Base-by-base conservation (phyloP, 35 echinoderm and acorn worm species). In the Chiridota heheva region DNA sequence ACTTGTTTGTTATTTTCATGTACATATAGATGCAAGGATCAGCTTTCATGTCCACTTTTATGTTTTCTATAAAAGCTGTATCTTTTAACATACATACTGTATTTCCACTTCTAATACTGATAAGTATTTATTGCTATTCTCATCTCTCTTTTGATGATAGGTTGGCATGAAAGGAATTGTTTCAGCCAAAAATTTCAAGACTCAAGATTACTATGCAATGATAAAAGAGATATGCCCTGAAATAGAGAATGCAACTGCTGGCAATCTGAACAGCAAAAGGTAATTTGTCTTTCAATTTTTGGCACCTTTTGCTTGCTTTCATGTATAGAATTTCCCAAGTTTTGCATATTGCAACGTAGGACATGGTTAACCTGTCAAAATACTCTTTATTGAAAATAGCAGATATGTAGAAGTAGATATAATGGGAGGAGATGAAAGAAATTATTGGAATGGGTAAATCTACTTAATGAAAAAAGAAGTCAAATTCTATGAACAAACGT, bases 161-260 rank as follows among this genome's bases (percentile, higher is more conserved):
- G 53, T 46, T 79, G 76, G 76, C 43, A 38, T 59, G 13, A 79
- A 79, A 79, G 76, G 51, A 32, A 18, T 79, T 1, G 58, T 79
- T 20, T 61, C 76, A 7, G 49, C 33, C 37, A 49, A 40, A 0
- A 40, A n/a, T 33, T 79, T 59, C 35, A 42, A n/a, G n/a, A 63
- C 56, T 35, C 53, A 22, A 7, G 76, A 79, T 55, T 79, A 79
- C 42, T 79, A 79, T 79, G 76, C 76, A 62, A 79, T 79, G 53
- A 32, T 79, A 18, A 16, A 27, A 36, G 76, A 79, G 31, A 79
- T 48, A 20, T 79, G 76, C 25, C 76, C 76, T 48, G 76, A 79
- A 63, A 49, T 79, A 4, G 57, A 79, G 16, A 34, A 62, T 18
- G 13, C 24, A 60, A 49, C 58, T 24, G 51, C 51, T 36, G 76